Evolutionary conservation across 2,113 vertebrate genomes (phyloP).

Genomic region (Sphaerodactylus townsendi): DNA sequence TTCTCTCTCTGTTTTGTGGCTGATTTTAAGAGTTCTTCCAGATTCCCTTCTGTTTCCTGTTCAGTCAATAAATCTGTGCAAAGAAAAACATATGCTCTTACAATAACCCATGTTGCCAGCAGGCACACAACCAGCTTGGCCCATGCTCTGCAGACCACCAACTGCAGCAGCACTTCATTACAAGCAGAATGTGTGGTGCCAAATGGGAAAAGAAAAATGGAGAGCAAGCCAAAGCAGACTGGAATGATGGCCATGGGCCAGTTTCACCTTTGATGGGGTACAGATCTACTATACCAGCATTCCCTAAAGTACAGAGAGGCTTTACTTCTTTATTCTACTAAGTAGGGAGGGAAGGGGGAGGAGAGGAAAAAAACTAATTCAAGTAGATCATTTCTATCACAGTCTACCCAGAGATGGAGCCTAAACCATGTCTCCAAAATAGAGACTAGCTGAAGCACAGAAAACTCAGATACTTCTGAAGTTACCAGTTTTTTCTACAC

Average conservation of each 20-base stretch:
- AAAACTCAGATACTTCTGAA: background rate
- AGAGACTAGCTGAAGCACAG: background rate
- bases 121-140: conserved; percentile 45
- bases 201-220: conserved; percentile 20
- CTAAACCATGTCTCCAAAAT: background rate
- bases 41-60: conserved; percentile 33
- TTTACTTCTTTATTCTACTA: background rate
- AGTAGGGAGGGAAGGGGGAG: background rate
- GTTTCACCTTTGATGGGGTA: conserved; percentile 8
- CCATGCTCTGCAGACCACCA: background rate
- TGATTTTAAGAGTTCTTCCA: conserved; percentile 36
- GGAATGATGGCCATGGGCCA: background rate
- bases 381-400: background rate
- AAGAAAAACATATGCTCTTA: conserved; percentile 41
- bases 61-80: conserved; percentile 45
- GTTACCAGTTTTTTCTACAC: background rate
- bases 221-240: conserved; percentile 18
- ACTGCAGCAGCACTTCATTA: conserved; percentile 35
- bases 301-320: background rate
- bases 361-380: background rate
- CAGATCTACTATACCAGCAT: background rate
- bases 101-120: conserved; percentile 34
- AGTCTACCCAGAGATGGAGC: background rate
- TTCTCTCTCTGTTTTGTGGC: conserved; percentile 25
- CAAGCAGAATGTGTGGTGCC: conserved; percentile 2